Evolutionary conservation across 2,888 invertebrate species (phyloP).

Genomic region (Epsilonema sp.): DNA sequence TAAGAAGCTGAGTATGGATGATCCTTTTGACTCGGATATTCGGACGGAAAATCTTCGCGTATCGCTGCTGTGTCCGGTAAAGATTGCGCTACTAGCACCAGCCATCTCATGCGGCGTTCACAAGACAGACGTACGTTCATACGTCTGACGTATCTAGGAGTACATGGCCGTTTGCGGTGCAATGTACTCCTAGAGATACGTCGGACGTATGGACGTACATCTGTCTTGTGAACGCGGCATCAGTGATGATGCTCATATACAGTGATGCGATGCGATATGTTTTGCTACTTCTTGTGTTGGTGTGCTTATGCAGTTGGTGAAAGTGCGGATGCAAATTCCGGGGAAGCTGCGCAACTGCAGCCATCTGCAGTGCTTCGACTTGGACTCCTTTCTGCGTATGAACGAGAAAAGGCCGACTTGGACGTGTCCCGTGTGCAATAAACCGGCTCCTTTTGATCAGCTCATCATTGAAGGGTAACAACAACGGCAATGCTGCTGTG

Average conservation of each 20-base stretch:
- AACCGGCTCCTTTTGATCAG: no score
- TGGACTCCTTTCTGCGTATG: slow-evolving; percentile 81
- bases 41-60: slow-evolving; percentile 81
- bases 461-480: no score
- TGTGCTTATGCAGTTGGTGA: slow-evolving; percentile 31
- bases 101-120: no score
- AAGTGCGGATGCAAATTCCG: slow-evolving; percentile 24
- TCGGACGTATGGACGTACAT: no score
- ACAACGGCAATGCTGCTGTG: no score
- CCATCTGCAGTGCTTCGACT: slow-evolving; percentile 95
- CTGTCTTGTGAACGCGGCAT: no score
- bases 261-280: background rate
- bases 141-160: no score
- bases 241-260: no score
- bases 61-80: slow-evolving; percentile 78
- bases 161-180: no score
- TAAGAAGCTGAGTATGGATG: slow-evolving; percentile 71
- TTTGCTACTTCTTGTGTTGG: background rate
- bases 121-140: no score
- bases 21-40: slow-evolving; percentile 83
- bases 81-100: no score
- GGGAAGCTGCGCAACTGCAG: slow-evolving; percentile 60
- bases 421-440: slow-evolving; percentile 94
- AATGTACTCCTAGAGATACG: no score
- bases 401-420: slow-evolving; percentile 95